Percentiles rank a stretch among this genome's conserved stretches.
These are phyloP conservation scores for Tenthredo livida DNA, from an alignment of 2,888 invertebrate species.

Conservation along the genomic window DNA sequence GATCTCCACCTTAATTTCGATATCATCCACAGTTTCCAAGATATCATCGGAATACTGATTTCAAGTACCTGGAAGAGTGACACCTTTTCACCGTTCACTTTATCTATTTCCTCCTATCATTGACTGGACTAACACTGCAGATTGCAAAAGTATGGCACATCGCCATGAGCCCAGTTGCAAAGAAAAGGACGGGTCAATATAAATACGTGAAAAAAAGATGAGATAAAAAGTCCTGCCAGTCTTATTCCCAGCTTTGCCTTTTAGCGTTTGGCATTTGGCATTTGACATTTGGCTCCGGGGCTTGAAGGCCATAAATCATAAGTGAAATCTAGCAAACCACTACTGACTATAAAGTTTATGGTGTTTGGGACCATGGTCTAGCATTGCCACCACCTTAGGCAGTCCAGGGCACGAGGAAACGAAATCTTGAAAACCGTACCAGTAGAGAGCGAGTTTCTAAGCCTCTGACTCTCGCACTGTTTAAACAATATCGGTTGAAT, in stretches of 20 bases:
- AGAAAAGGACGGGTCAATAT: slow-evolving; percentile 13
- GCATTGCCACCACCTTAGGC: slow-evolving; percentile 42
- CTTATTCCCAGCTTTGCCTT: slow-evolving; percentile 8
- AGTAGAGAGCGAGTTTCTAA: slow-evolving; percentile 48
- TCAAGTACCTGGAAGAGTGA: neutral
- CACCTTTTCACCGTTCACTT: neutral
- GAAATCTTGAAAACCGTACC: slow-evolving; percentile 63
- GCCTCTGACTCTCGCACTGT: slow-evolving; percentile 58
- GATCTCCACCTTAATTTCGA: neutral
- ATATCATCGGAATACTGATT: neutral
- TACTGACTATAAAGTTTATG: slow-evolving; percentile 75
- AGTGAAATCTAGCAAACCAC: slow-evolving; percentile 73
- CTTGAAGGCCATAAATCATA: slow-evolving; percentile 69
- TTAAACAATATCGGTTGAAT: slow-evolving; percentile 68
- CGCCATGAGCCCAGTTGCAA: neutral
- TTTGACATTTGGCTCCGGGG: slow-evolving; percentile 11
- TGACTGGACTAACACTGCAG: neutral
- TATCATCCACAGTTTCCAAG: neutral
- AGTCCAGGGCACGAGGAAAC: slow-evolving; percentile 62
- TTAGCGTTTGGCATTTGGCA: slow-evolving; percentile 22
- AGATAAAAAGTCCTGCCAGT: neutral
- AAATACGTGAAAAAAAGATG: neutral
- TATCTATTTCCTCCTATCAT: neutral
- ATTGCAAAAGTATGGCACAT: neutral
- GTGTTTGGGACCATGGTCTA: slow-evolving; percentile 65